Evolutionary conservation across 2,113 vertebrate species (phyloP).

Genomic region (rat (Rattus norvegicus)): DNA sequence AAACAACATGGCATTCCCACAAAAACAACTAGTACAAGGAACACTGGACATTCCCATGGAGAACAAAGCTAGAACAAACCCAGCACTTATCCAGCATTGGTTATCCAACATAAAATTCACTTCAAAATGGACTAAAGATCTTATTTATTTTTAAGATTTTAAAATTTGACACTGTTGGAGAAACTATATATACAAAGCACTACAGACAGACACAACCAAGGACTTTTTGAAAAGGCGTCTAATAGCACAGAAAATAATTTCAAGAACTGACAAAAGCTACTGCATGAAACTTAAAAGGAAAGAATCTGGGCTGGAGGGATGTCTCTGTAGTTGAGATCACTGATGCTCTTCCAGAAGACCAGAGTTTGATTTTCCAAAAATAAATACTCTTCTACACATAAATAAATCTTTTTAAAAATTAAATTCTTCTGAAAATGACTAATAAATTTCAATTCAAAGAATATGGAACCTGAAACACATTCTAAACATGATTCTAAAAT

Average conservation of each 20-base stretch:
- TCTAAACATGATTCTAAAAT: background rate
- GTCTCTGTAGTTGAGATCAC: background rate
- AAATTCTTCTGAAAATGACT: background rate
- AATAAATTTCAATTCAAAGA: background rate
- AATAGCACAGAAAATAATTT: background rate
- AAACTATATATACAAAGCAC: background rate
- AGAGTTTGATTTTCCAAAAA: background rate
- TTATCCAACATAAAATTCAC: background rate
- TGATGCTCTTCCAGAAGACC: background rate
- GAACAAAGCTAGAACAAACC: background rate
- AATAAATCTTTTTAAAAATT: background rate
- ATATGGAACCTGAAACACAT: background rate
- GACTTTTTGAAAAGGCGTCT: background rate
- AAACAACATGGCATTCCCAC: background rate
- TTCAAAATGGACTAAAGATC: background rate
- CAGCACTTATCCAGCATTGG: background rate
- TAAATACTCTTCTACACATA: background rate
- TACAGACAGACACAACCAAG: background rate
- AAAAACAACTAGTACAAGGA: background rate
- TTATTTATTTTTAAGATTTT: background rate
- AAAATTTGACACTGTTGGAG: background rate
- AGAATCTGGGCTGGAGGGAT: background rate
- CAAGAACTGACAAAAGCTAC: background rate
- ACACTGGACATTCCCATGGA: background rate
- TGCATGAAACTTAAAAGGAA: background rate